Evolutionary conservation across 2,113 vertebrate species (phyloP).

Genomic region (Perca schrenkii): DNA sequence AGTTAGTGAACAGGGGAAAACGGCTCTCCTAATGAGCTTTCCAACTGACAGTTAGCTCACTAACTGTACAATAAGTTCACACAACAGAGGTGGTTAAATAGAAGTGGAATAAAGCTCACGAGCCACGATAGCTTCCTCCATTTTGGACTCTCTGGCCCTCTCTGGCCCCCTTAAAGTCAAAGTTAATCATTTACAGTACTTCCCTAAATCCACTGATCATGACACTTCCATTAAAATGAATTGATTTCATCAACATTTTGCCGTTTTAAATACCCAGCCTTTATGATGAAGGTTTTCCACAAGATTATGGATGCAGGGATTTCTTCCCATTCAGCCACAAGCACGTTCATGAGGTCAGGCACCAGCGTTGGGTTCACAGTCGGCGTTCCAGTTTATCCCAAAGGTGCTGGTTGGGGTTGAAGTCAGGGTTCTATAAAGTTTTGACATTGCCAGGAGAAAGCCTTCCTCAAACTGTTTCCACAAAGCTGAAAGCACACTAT

Average conservation of each 20-base stretch:
- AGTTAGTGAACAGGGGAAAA: not conserved
- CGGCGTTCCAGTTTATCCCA: not conserved
- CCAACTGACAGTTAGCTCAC: not conserved
- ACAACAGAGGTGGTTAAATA: not conserved
- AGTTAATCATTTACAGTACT: not conserved
- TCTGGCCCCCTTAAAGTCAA: too few species aligned
- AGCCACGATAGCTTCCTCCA: not conserved
- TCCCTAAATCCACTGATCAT: not conserved
- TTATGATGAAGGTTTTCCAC: not conserved
- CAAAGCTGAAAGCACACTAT: not conserved
- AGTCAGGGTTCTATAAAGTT: not conserved
- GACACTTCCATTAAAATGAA: too few species aligned
- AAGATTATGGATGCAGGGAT: not conserved
- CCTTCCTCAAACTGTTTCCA: not conserved
- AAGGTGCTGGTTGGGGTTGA: not conserved
- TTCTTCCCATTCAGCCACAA: not conserved
- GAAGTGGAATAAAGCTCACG: not conserved
- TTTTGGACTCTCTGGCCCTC: not conserved
- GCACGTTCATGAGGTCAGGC: not conserved
- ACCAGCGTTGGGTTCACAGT: not conserved
- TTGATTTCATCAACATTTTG: not conserved
- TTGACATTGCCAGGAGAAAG: not conserved
- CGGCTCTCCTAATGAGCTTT: not conserved
- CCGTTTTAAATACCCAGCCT: not conserved
- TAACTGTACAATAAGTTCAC: not conserved